Base-by-base conservation (phyloP, 2,113 vertebrate species). In the Antigone vipio region DNA sequence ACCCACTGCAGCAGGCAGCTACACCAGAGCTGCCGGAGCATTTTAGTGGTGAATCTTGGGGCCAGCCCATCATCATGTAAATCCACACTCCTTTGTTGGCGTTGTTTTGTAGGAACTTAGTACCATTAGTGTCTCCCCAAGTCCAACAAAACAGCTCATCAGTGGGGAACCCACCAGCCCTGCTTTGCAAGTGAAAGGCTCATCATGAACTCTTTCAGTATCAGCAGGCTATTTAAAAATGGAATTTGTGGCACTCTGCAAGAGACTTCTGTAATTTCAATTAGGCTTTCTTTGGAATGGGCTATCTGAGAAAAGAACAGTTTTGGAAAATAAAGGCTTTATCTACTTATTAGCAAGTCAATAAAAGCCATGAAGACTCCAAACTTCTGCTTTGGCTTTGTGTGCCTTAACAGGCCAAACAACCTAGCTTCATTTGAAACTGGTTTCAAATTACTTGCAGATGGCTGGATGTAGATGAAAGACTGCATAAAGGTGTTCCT, bases 391-490 rank as follows among this genome's bases (percentile, higher is more conserved):
- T 96, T 95, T 73, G 89, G 93, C 93, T 91, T 95, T 95, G 80
- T 85, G 47, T 90, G 49, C 68, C 11, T 96, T 91, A 94, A 91
- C 71, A 87, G 96, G 96, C 96, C 93, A 96, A 98, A 96, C 95
- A 97, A 97, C 95, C 97, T 96, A 72, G 93, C 96, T 97, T 96
- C 91, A 52, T 97, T 98, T 95, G 96, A 98, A 98, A 97, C 94
- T 80, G 95, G 96, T 96, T 97, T 98, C 96, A 94, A 97, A 98
- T 98, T 97, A 98, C 97, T 98, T 98, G 96, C 98, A 98, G 98
- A 98, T 98, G 98, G 97, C 97, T 98, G 97, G 97, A 98, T 97
- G 81, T 62, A 97, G 98, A 98, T 98, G 98, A 98, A 98, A 98
- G 97, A 85, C 56, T 75, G 85, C 66, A 75, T 86, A 93, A 98